Base-by-base conservation (phyloP, 1,140 invertebrate genomes). In the Adoxophyes honmai region DNA sequence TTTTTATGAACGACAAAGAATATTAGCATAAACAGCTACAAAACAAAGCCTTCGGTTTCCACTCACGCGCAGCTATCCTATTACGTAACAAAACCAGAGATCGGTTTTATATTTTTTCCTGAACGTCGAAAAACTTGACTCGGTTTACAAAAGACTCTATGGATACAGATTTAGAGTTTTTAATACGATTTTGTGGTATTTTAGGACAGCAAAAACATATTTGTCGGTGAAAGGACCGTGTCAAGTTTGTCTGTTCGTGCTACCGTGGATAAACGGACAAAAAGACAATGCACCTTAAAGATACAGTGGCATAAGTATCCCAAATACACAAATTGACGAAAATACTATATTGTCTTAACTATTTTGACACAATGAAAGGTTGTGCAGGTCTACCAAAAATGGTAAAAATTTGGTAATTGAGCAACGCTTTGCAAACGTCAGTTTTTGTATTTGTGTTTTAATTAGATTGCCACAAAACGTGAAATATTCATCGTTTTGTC, bases 211-310 rank as follows among this genome's bases (percentile, higher is more conserved):
- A 48, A 28, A 33, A 48, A 11, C 21, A 48, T 11, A n/a, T 48
- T 48, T 48, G 42, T 48, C 18, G 11, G 28, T 48, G 21, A 55
- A 61, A 77, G 64, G 68, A 79, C 78, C 78, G 75, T 83, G 80
- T 71, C 77, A 75, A 68, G 60, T 80, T 80, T 77, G 21, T 3
- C 21, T 28, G 21, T 28, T 28, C 21, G 70, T 78, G 71, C 70
- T 60, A 81, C 80, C 82, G 75, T 83, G 74, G 61, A 78, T 83
- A 86, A 86, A 83, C 71, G 82, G 73, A 76, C 78, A 75, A 57
- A 80, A 64, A 73, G 66, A 75, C 59, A 48, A 48, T 66, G 63
- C 52, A 56, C 60, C 57, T 69, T 78, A 72, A 73, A 70, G 64
- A 78, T 73, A 70, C 67, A 80, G 16, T 48, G 42, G 42, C 70